Conservation (phyloP, 2,113 vertebrate species). For the Elaphurus davidianus region DNA sequence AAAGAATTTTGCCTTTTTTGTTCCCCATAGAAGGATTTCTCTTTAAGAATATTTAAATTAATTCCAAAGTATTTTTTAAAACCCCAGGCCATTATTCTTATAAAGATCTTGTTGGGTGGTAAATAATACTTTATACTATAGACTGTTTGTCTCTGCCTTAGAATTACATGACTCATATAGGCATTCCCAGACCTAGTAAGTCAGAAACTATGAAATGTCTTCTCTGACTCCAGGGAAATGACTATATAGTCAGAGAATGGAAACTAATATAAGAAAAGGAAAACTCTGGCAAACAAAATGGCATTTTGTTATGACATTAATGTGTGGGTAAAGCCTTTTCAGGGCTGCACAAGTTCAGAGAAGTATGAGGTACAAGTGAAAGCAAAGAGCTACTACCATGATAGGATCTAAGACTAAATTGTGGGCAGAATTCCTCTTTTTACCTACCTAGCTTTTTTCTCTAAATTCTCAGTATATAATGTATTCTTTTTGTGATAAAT, state of each 20-base stretch:
- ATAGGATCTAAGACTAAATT: background rate
- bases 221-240: background rate
- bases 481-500: background rate
- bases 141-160: background rate
- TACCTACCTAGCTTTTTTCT: background rate
- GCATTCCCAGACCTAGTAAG: background rate
- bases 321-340: background rate
- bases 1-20: background rate
- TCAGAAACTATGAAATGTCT: background rate
- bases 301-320: background rate
- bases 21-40: background rate
- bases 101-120: background rate
- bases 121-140: background rate
- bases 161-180: background rate
- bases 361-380: background rate
- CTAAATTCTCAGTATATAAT: background rate
- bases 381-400: background rate
- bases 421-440: background rate
- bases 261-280: background rate
- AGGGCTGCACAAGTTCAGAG: background rate
- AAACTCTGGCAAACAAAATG: background rate
- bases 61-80: background rate
- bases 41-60: constrained; percentile 24
- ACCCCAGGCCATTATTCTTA: background rate
- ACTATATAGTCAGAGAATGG: background rate